Percentiles rank a stretch among this genome's conserved stretches.
phyloP scores from a whole-genome alignment of 2,797 vertebrate genomes.

The Catostomus latipinnis region DNA sequence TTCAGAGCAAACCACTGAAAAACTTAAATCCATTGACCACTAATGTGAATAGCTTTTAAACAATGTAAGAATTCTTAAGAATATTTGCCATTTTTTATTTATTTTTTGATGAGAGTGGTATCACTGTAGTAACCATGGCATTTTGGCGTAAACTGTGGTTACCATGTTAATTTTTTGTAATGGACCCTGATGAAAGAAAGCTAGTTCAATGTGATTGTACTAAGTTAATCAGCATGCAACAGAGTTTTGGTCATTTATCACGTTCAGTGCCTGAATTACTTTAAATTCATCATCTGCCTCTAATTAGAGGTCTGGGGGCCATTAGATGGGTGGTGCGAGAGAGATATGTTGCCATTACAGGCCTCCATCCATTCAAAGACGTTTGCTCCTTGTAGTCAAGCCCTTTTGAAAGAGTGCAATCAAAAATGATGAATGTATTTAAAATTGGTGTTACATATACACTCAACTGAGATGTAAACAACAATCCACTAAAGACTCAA shows the following conservation, averaged over 20 bases:
- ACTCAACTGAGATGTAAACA: neutral
- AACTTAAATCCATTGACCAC: too few relatives aligned
- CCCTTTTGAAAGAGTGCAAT: neutral
- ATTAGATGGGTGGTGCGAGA: neutral
- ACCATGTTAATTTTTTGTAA: neutral
- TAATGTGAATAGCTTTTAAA: too few relatives aligned
- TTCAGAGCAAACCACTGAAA: too few relatives aligned
- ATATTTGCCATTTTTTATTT: too few relatives aligned
- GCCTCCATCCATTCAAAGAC: neutral
- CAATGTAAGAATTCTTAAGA: too few relatives aligned
- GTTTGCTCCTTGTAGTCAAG: neutral
- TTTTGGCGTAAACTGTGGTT: neutral
- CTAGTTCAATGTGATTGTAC: neutral
- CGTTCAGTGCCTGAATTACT: constrained; percentile 12
- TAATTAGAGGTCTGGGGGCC: constrained; percentile 22
- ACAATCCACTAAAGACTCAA: neutral
- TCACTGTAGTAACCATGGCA: neutral
- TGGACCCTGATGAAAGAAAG: constrained; percentile 1
- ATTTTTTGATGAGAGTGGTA: neutral
- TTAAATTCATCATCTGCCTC: constrained; percentile 20
- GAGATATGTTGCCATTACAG: neutral
- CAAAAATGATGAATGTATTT: neutral
- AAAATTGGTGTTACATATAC: constrained; percentile 6
- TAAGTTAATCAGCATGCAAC: constrained; percentile 20
- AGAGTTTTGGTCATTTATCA: constrained; percentile 30